Evolutionary conservation across 2,797 vertebrate genomes (phyloP).

Genomic region (Spinus olivaceus): DNA sequence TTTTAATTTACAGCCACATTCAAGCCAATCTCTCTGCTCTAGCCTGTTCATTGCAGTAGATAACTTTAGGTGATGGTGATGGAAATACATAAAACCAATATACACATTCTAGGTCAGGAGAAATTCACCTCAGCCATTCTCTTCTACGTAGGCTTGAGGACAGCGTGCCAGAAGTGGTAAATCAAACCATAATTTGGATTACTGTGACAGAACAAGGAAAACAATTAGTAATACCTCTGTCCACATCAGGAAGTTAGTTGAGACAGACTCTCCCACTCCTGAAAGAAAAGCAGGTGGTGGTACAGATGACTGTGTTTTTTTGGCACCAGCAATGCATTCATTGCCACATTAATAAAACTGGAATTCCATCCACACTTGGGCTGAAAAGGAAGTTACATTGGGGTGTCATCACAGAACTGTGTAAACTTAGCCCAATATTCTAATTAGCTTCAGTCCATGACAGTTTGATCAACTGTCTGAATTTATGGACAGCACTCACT

Average conservation of each 20-base stretch:
- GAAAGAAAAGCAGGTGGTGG: constrained; percentile 2
- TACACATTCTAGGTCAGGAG: not conserved
- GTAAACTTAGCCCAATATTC: constrained; percentile 3
- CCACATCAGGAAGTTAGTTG: not conserved
- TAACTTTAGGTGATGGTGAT: not conserved
- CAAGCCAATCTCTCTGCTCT: not conserved
- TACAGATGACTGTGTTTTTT: not conserved
- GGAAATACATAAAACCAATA: not conserved
- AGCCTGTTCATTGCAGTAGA: not conserved
- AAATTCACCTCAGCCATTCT: not conserved
- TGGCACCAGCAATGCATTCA: not conserved
- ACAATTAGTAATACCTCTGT: not conserved
- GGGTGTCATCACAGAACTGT: not conserved
- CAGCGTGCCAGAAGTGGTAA: not conserved
- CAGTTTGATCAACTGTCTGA: constrained; percentile 14
- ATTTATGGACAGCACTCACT: not conserved
- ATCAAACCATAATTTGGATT: not conserved
- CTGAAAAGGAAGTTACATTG: constrained; percentile 14
- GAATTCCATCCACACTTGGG: not conserved
- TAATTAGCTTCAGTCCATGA: not conserved
- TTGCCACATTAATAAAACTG: not conserved
- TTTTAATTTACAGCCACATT: not conserved
- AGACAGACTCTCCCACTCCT: not conserved
- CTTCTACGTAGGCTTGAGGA: not conserved
- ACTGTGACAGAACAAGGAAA: not conserved